Percentiles rank a stretch among this genome's conserved stretches.
phyloP scores from a whole-genome alignment of 2,113 vertebrate genomes.

The Candoia aspera region DNA sequence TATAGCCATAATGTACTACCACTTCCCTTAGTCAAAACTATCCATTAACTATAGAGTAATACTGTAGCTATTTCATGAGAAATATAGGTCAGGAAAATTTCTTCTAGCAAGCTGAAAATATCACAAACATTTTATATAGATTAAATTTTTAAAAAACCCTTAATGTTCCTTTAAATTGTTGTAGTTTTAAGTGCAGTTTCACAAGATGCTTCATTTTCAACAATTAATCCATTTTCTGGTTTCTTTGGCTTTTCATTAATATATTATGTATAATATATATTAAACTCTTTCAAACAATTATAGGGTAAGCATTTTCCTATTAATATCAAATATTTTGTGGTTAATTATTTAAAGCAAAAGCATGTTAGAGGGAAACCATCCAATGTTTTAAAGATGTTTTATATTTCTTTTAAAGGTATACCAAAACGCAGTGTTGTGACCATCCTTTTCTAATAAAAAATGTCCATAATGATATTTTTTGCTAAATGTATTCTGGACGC shows the following conservation, averaged over 20 bases:
- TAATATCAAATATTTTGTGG: neutral
- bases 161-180: conserved; percentile 60
- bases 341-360: conserved; percentile 12
- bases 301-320: neutral
- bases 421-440: conserved; percentile 16
- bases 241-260: conserved; percentile 49
- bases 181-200: conserved; percentile 58
- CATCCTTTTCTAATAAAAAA: conserved; percentile 29
- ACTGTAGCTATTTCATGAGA: conserved; percentile 49
- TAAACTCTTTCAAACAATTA: conserved; percentile 23
- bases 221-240: conserved; percentile 44
- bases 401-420: neutral
- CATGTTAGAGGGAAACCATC: conserved; percentile 18
- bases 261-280: conserved; percentile 34
- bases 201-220: conserved; percentile 56
- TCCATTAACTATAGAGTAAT: conserved; percentile 60
- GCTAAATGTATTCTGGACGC: conserved; percentile 6
- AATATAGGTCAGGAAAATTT: conserved; percentile 71
- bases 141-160: conserved; percentile 64
- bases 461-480: conserved; percentile 18
- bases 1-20: conserved; percentile 67
- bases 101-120: conserved; percentile 66
- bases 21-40: conserved; percentile 68
- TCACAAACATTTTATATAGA: conserved; percentile 51
- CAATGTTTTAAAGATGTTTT: neutral